Percentiles rank a stretch among this genome's conserved stretches.
These are phyloP conservation scores for Colinus virginianus DNA, from an alignment of 2,113 vertebrate species.

Conservation along the genomic window DNA sequence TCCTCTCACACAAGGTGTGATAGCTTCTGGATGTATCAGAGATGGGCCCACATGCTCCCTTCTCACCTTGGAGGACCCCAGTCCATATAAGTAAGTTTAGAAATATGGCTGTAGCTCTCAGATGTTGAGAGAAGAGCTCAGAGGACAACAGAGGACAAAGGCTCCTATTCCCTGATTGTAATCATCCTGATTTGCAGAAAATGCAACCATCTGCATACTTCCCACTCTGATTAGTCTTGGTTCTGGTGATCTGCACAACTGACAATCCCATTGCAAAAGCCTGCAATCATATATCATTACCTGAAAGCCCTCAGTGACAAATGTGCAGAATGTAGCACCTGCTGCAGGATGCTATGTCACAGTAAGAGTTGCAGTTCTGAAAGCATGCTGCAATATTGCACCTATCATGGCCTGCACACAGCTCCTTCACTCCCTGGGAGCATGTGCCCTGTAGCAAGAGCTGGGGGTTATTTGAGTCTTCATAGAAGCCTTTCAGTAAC, in stretches of 20 bases:
- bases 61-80: background rate
- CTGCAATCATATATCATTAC: background rate
- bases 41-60: background rate
- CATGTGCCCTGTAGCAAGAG: background rate
- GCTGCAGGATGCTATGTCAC: fast-evolving
- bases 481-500: background rate
- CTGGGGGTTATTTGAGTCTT: background rate
- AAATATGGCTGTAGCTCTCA: fast-evolving
- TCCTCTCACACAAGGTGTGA: background rate
- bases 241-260: background rate
- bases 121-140: background rate
- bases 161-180: background rate
- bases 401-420: background rate
- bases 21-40: background rate
- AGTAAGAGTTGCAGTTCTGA: fast-evolving
- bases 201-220: fast-evolving
- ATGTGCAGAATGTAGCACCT: background rate
- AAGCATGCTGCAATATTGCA: background rate
- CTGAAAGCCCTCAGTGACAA: background rate
- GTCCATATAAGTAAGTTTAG: background rate
- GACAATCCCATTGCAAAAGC: fast-evolving
- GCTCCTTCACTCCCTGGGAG: background rate
- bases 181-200: background rate
- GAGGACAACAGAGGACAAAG: background rate
- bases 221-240: background rate